Conservation (phyloP, 2,888 invertebrate species). For the Notodonta ziczac region DNA sequence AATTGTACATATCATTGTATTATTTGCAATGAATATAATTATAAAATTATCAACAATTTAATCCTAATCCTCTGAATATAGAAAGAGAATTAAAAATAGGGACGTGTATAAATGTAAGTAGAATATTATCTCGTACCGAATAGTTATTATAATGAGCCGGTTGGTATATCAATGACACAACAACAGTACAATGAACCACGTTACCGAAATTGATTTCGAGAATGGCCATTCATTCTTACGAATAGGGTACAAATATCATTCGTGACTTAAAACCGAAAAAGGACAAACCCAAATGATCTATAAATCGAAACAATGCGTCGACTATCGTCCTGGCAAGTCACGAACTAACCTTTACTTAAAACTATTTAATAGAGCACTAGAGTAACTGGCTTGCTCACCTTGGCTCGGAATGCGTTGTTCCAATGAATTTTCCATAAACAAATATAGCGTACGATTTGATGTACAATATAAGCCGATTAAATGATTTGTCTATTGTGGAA, state of each 20-base stretch:
- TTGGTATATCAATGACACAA: not conserved
- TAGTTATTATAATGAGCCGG: not conserved
- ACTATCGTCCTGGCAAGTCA: slow-evolving; percentile 4
- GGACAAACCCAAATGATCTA: slow-evolving; percentile 6
- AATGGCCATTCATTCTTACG: not conserved
- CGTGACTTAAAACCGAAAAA: slow-evolving; percentile 5
- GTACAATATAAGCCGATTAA: not conserved
- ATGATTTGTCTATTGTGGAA: not conserved
- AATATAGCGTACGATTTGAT: not conserved
- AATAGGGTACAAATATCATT: slow-evolving; percentile 4
- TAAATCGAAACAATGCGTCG: slow-evolving; percentile 8
- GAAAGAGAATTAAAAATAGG: too few relatives aligned
- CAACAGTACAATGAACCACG: not conserved
- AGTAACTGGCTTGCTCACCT: slow-evolving; percentile 8
- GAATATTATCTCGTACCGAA: not conserved
- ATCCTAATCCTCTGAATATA: too few relatives aligned
- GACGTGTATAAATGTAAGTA: too few relatives aligned
- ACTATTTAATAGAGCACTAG: slow-evolving; percentile 8
- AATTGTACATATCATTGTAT: too few relatives aligned
- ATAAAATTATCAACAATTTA: too few relatives aligned
- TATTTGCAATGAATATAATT: too few relatives aligned
- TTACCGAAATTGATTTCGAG: not conserved
- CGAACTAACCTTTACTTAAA: slow-evolving; percentile 10
- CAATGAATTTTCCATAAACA: slow-evolving; percentile 7
- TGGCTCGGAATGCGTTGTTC: slow-evolving; percentile 7